Evolutionary conservation across 2,797 vertebrate species (phyloP).

Genomic region (Phataginus tetradactyla): DNA sequence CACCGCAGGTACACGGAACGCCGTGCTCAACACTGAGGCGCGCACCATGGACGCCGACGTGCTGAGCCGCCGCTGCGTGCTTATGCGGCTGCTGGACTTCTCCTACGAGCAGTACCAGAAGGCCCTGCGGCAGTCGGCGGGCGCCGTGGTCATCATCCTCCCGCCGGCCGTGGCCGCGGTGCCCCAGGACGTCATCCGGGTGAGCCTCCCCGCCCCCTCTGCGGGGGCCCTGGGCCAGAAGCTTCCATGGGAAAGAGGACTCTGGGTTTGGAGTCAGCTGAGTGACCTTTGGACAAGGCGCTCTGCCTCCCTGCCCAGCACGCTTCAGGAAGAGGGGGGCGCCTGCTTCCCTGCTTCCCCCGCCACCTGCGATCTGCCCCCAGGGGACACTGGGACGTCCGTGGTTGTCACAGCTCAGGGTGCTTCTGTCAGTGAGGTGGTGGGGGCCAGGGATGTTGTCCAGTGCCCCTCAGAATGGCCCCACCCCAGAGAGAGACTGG

Average conservation of each 20-base stretch:
- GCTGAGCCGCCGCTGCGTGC: slow-evolving; percentile 97
- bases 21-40: slow-evolving; percentile 97
- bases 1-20: slow-evolving; percentile 93
- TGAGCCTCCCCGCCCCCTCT: slow-evolving; percentile 76
- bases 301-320: not conserved
- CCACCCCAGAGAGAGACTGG: not conserved
- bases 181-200: slow-evolving; percentile 96
- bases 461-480: not conserved
- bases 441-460: not conserved
- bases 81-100: slow-evolving; percentile 97
- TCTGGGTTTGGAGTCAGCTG: not conserved
- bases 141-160: slow-evolving; percentile 97
- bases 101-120: slow-evolving; percentile 97
- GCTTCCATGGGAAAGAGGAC: fast-evolving
- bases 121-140: slow-evolving; percentile 96
- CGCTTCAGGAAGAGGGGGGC: not conserved
- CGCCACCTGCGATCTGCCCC: fast-evolving
- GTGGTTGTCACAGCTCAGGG: too few relatives aligned
- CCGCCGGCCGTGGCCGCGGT: slow-evolving; percentile 95
- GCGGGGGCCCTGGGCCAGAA: fast-evolving
- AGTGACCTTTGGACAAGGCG: fast-evolving
- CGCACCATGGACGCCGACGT: slow-evolving; percentile 96
- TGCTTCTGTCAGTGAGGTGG: too few relatives aligned
- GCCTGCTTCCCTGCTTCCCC: not conserved
- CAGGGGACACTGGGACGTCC: too few relatives aligned